Base-by-base conservation (phyloP, 2,888 invertebrate genomes). In the Zaprionus bogoriensis region DNA sequence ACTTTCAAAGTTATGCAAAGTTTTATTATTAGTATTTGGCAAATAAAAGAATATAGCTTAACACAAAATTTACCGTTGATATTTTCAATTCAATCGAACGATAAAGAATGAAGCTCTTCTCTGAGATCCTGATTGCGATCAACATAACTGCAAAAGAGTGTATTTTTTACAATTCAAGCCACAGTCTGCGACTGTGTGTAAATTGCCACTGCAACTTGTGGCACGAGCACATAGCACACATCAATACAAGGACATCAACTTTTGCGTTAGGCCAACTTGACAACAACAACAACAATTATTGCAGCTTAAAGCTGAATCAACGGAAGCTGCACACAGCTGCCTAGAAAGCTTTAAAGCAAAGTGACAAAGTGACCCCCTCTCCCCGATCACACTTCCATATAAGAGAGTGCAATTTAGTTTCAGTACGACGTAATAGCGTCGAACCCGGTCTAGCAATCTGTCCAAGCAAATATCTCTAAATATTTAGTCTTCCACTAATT, bases 161-260 rank as follows among this genome's bases (percentile, higher is more conserved):
- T n/a, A n/a, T n/a, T n/a, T n/a, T n/a, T n/a, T n/a, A n/a, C n/a
- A n/a, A n/a, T n/a, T n/a, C n/a, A 28, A 12, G 17, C 9, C 22
- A 6, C 23, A 22, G 46, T 61, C 46, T 59, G 81, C 45, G 46
- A 68, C 4, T 4, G 22, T 48, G 74, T 82, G 77, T 63, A 20
- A 20, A 28, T 66, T 79, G 76, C 69, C 69, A 75, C 62, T 81
- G 82, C 79, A 64, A 74, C 76, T 80, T 81, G 84, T 83, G 78
- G 76, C 78, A 76, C 68, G 62, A 76, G 63, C 67, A 73, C 64
- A 36, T 51, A 50, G 61, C 54, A 66, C 54, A 73, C 84, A 84
- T 79, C 65, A 72, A 71, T 62, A 79, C 83, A 83, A 83, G 83
- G 83, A 86, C 86, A 86, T 81, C 83, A 83, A 83, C 83, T 79